Evolutionary conservation across 2,797 vertebrate species (phyloP).

Genomic region (Chelon labrosus): DNA sequence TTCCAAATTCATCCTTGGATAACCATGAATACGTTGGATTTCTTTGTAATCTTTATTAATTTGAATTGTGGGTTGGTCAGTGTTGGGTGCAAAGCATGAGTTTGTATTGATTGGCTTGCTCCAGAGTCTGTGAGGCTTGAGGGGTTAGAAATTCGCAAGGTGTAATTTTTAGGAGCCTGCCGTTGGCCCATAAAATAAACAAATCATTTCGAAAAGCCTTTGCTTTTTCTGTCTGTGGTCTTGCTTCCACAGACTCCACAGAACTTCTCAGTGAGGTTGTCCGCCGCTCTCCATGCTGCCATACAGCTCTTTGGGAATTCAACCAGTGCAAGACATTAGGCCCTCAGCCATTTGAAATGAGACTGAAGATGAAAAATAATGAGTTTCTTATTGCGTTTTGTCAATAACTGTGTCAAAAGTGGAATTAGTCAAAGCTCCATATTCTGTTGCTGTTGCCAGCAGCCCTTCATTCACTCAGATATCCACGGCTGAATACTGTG

Average conservation of each 20-base stretch:
- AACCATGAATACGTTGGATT: neutral
- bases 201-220: conserved; percentile 30
- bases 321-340: conserved; percentile 81
- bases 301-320: conserved; percentile 75
- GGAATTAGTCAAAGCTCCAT: conserved; percentile 88
- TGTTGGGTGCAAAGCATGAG: neutral
- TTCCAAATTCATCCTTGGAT: neutral
- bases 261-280: conserved; percentile 59
- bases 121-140: neutral
- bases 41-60: neutral
- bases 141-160: conserved; percentile 13
- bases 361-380: conserved; percentile 85
- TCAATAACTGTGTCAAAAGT: conserved; percentile 89
- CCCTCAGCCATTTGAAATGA: conserved; percentile 80
- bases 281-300: conserved; percentile 66
- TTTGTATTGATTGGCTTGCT: neutral
- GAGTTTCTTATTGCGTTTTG: conserved; percentile 88
- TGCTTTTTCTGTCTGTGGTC: conserved; percentile 66
- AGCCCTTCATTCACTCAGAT: conserved; percentile 85
- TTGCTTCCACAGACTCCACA: conserved; percentile 58
- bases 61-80: neutral
- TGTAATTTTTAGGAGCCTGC: conserved; percentile 2
- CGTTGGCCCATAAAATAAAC: conserved; percentile 11
- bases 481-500: conserved; percentile 88
- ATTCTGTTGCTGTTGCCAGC: conserved; percentile 83